Evolutionary conservation across 2,888 invertebrate genomes (phyloP), one percentile per base, ranked within the genome.

Genomic region (Phragmatobia fuliginosa): DNA sequence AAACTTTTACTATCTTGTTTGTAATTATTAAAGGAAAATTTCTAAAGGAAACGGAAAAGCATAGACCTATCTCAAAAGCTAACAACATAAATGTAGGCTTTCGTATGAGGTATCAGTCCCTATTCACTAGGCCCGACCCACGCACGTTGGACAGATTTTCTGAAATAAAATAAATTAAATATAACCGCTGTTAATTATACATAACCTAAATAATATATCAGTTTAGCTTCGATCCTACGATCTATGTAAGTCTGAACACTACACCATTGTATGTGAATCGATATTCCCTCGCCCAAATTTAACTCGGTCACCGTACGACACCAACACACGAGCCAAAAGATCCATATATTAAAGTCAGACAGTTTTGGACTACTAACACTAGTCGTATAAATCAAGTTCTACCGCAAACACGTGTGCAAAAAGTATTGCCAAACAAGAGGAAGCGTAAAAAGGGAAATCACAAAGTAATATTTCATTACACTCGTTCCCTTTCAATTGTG

Each of bases 361-460:
- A 45, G 63, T 45, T 64, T 32, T 49, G 56, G 56, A 65, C 64
- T 65, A 56, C 56, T 56, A 33, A 65, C 64, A 56, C 56, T 65
- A 56, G 52, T 28, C 32, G n/a, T 16, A 56, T 64, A 64, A 64
- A 64, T 64, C 64, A 64, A 64, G n/a, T 5, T 64, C 7, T 25
- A 52, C 64, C 64, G 25, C 64, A 56, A 64, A n/a, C 64, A 64
- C 36, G n/a, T 56, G 52, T 56, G n/a, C 33, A 36, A 64, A 64
- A 64, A 56, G 56, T 64, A 56, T 64, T 63, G 5, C 32, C 31
- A 49, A 63, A 63, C 63, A 63, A 28, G 45, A 28, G 63, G 16
- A n/a, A 62, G n/a, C n/a, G 45, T 63, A 63, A 63, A 63, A 63
- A 33, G 10, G 21, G 25, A 56, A 56, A 64, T 63, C 63, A 63